phyloP scores from a whole-genome alignment of 2,797 vertebrate species.

The Cryptoprocta ferox region DNA sequence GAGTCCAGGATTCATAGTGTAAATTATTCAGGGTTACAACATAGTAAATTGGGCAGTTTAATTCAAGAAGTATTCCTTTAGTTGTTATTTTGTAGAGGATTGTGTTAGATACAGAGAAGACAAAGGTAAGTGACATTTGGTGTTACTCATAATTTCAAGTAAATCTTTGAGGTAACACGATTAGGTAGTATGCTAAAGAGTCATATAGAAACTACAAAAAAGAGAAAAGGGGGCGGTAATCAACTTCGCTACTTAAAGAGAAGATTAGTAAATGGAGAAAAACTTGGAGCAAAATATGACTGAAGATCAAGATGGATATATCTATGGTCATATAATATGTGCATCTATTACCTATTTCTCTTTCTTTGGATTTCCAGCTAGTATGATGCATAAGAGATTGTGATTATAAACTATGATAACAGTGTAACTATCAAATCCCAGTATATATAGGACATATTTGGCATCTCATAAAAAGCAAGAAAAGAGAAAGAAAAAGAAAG shows the following conservation, averaged over 20 bases:
- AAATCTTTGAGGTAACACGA: not conserved
- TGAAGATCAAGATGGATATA: not conserved
- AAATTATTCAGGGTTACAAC: not conserved
- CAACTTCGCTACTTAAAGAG: not conserved
- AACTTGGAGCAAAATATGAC: not conserved
- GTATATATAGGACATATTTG: not conserved
- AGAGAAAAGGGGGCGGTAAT: rapidly evolving
- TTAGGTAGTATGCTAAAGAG: not conserved
- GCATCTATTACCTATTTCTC: not conserved
- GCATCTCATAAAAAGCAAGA: not conserved
- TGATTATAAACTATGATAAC: not conserved
- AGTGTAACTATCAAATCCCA: not conserved
- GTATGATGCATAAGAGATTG: not conserved
- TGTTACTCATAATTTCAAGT: not conserved
- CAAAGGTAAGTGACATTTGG: not conserved
- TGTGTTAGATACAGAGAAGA: not conserved
- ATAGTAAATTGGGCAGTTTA: not conserved
- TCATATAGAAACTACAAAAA: not conserved
- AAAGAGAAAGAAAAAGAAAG: not conserved
- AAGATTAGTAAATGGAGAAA: not conserved
- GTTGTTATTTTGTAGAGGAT: not conserved
- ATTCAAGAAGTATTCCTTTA: not conserved
- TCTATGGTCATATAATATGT: not conserved
- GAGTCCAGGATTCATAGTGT: not conserved
- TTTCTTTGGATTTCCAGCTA: not conserved